These are phyloP conservation scores for Oryctolagus cuniculus DNA, from an alignment of 2,113 vertebrate species.

Conservation along the genomic window DNA sequence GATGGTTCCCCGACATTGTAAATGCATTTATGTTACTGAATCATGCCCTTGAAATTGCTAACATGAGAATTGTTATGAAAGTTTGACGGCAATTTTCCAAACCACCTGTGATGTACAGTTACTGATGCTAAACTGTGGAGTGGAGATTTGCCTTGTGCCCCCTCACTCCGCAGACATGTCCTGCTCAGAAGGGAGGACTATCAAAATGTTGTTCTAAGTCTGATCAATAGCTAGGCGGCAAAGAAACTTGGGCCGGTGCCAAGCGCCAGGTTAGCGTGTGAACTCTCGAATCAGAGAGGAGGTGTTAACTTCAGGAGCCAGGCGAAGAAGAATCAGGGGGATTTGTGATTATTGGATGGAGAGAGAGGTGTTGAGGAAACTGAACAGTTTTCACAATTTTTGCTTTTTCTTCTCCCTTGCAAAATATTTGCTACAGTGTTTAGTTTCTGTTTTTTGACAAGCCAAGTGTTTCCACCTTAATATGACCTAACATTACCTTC, in stretches of 20 bases:
- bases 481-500: conserved; percentile 84
- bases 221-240: neutral
- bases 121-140: neutral
- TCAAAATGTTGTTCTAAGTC: neutral
- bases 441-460: conserved; percentile 77
- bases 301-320: neutral
- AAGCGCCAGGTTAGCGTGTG: neutral
- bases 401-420: conserved; percentile 33
- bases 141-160: neutral
- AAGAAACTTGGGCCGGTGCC: neutral
- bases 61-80: neutral
- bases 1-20: neutral
- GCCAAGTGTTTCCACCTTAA: conserved; percentile 81
- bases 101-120: neutral
- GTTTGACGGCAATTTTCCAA: neutral
- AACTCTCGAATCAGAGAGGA: conserved; percentile 12
- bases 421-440: conserved; percentile 31
- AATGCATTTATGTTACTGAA: neutral
- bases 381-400: conserved; percentile 42
- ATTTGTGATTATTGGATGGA: neutral
- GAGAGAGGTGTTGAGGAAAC: neutral
- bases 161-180: neutral
- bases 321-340: neutral
- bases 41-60: neutral
- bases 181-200: neutral